These are phyloP conservation scores for Silurus glanis DNA, from an alignment of 2,113 vertebrate genomes.

Conservation along the genomic window DNA sequence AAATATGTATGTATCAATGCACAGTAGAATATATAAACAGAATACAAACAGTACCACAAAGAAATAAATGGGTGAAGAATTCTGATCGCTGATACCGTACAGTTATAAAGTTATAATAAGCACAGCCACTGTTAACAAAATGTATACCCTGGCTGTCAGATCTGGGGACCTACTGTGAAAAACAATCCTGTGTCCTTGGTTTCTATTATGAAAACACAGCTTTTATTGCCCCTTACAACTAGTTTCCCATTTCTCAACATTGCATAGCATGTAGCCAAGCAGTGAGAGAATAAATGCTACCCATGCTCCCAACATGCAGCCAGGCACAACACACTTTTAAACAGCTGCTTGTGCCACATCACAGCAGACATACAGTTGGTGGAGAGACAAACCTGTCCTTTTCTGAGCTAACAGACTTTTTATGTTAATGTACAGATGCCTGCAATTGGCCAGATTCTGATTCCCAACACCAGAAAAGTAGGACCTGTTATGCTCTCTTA, in stretches of 20 bases:
- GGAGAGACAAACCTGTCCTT: background rate
- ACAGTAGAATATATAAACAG: too few species aligned
- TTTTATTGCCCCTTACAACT: background rate
- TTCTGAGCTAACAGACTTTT: background rate
- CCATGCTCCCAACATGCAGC: background rate
- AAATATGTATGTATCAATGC: too few species aligned
- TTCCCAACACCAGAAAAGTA: background rate
- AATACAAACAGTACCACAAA: background rate
- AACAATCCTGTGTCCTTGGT: background rate
- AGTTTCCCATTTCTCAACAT: background rate
- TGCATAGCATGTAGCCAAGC: background rate
- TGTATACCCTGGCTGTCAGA: background rate
- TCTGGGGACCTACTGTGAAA: background rate
- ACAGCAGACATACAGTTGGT: background rate
- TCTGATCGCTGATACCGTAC: background rate
- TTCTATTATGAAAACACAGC: background rate
- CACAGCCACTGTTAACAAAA: background rate
- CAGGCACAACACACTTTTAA: background rate
- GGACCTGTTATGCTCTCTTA: background rate
- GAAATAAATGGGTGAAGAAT: background rate
- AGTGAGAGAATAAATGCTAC: background rate
- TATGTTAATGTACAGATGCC: background rate
- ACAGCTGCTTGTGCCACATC: background rate
- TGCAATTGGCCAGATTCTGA: background rate
- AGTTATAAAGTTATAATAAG: background rate